Percentiles rank a stretch among this genome's conserved stretches.
Evolutionary conservation across 2,113 vertebrate genomes (phyloP).

Genomic region (Dendrocopos noguchii): DNA sequence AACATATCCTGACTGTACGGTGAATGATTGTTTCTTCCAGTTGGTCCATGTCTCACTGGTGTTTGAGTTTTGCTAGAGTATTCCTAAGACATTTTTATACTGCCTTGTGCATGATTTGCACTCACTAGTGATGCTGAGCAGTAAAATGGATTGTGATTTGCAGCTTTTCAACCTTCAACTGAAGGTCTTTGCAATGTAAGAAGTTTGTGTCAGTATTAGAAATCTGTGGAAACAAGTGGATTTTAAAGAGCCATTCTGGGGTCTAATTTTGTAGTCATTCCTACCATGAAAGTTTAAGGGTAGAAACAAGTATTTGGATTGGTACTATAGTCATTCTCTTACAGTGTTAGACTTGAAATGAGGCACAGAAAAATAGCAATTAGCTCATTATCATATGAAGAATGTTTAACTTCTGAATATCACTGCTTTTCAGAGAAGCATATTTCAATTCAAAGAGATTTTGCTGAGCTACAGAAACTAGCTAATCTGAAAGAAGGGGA

Average conservation of each 20-base stretch:
- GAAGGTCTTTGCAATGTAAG: not conserved
- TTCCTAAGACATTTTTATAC: not conserved
- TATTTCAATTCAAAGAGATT: slow-evolving; percentile 89
- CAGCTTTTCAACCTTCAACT: not conserved
- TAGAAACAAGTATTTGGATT: not conserved
- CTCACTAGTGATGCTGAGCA: not conserved
- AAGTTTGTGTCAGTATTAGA: not conserved
- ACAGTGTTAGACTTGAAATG: not conserved
- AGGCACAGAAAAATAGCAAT: not conserved
- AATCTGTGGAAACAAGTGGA: not conserved
- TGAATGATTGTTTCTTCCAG: not conserved
- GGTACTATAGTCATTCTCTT: not conserved
- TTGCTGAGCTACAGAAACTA: slow-evolving; percentile 88
- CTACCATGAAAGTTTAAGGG: not conserved
- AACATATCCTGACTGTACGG: not conserved
- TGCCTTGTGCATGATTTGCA: not conserved
- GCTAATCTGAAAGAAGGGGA: slow-evolving; percentile 83
- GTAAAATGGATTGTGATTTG: not conserved
- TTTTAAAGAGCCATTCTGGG: not conserved
- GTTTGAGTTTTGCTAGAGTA: not conserved
- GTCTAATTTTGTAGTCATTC: not conserved
- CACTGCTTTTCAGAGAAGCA: slow-evolving; percentile 86
- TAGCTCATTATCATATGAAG: not conserved
- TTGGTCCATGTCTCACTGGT: not conserved
- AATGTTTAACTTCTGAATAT: not conserved